Evolutionary conservation across 2,113 vertebrate species (phyloP), one percentile per base, ranked within the genome.

Genomic region (Barbus barbus): DNA sequence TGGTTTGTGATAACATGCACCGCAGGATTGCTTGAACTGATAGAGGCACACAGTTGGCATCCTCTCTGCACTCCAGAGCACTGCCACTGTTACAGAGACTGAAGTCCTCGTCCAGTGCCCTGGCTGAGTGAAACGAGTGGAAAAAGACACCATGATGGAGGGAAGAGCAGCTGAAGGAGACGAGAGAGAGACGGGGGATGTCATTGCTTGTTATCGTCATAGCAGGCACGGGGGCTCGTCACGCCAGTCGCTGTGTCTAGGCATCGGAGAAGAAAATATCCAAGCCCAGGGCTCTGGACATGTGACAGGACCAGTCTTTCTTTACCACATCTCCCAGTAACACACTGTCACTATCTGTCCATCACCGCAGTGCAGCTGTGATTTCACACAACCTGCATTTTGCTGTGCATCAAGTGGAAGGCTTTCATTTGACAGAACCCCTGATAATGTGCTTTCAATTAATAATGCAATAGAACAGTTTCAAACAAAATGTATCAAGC

Each of bases 191-290:
- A 82, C 65, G 83, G 86, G 85, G 11, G 48, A 71, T 85, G 72
- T 67, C 85, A 89, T 87, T 77, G 77, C 77, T 89, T 91, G 90
- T 92, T 88, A 87, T 87, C 86, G 83, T 92, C 89, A 89, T 91
- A 87, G 89, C 87, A 89, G 91, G 89, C 90, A 90, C 5, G 67
- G 28, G 82, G 84, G 89, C 90, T 87, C 73, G 84, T 89, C 87
- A 84, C 88, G 85, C 63, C 56, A 88, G 67, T 86, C 89, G 84
- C 88, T 89, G 90, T 89, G 85, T 89, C 91, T 91, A 86, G 89
- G 86, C 89, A 82, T 90, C 87, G 82, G 87, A 90, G 89, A 87
- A 80, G 12, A 73, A 26, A 81, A 81, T 44, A 81, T 56, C 46
- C 87, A 90, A 89, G 91, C 89, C 82, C 69, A 80, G 89, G 90